phyloP scores from a whole-genome alignment of 2,797 vertebrate genomes.

The Kryptolebias ocellatus region DNA sequence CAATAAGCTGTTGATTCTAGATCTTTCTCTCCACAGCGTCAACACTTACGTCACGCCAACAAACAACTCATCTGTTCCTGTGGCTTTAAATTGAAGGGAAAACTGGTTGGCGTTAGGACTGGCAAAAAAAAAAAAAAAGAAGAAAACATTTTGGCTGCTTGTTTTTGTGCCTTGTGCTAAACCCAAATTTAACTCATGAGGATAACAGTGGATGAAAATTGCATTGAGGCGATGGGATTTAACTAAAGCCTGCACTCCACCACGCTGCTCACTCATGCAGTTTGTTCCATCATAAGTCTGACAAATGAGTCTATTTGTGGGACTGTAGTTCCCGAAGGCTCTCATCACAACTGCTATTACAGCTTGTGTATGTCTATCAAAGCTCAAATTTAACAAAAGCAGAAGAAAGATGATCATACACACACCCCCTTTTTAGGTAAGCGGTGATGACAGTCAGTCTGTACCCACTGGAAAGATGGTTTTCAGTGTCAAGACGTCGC shows the following conservation, averaged over 20 bases:
- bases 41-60: neutral
- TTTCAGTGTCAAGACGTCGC: neutral
- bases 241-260: slow-evolving; percentile 14
- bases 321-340: neutral
- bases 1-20: neutral
- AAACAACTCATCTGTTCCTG: neutral
- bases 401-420: neutral
- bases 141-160: slow-evolving; percentile 2
- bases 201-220: slow-evolving; percentile 2
- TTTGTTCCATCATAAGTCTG: slow-evolving; percentile 9
- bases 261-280: slow-evolving; percentile 10
- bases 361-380: slow-evolving; percentile 1
- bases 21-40: neutral
- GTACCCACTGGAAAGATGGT: neutral
- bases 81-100: neutral
- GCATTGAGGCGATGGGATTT: slow-evolving; percentile 1
- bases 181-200: slow-evolving; percentile 7
- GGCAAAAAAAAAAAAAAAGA: neutral
- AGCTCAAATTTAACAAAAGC: neutral
- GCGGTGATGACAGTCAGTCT: neutral
- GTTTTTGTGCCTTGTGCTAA: neutral
- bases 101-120: neutral
- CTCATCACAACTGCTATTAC: slow-evolving; percentile 11
- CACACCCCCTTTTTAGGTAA: neutral
- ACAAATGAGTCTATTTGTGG: slow-evolving; percentile 10